Percentiles rank a stretch among this genome's conserved stretches.
Evolutionary conservation across 2,888 invertebrate species (phyloP).

Genomic region (Melanargia galathea): DNA sequence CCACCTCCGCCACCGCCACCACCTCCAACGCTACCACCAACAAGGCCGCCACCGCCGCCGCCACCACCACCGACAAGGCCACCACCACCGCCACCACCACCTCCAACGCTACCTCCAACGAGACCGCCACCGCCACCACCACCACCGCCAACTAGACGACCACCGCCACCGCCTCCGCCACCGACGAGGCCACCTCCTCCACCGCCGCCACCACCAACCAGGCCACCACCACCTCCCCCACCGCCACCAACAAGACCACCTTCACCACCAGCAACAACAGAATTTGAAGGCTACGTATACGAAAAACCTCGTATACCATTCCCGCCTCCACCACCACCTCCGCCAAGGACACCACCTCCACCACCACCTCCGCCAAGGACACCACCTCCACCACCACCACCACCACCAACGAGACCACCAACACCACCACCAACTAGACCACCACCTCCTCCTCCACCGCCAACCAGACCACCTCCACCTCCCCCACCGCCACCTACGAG

Average conservation of each 20-base stretch:
- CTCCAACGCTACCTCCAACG: constrained; percentile 37
- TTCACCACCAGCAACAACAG: constrained; percentile 40
- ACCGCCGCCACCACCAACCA: constrained; percentile 34
- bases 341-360: constrained; percentile 41
- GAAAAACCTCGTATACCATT: constrained; percentile 35
- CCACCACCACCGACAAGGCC: constrained; percentile 34
- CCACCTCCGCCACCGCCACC: constrained; percentile 39
- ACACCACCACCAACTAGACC: constrained; percentile 31
- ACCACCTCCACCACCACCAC: constrained; percentile 38
- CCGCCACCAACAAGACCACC: constrained; percentile 34
- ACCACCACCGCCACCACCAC: constrained; percentile 41
- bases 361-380: constrained; percentile 40
- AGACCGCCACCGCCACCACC: constrained; percentile 41
- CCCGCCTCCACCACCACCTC: constrained; percentile 33
- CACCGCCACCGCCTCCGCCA: constrained; percentile 36
- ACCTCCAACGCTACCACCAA: constrained; percentile 38
- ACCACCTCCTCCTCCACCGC: constrained; percentile 36
- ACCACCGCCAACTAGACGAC: constrained; percentile 31
- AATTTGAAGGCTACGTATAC: constrained; percentile 29
- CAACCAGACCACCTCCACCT: constrained; percentile 35
- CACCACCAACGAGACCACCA: constrained; percentile 40
- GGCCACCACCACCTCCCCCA: constrained; percentile 32
- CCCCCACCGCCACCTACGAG: constrained; percentile 37
- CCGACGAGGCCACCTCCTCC: constrained; percentile 40
- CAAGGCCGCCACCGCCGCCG: constrained; percentile 35